Evolutionary conservation across 2,888 invertebrate genomes (phyloP).

Genomic region (Netelia fuscicornis): DNA sequence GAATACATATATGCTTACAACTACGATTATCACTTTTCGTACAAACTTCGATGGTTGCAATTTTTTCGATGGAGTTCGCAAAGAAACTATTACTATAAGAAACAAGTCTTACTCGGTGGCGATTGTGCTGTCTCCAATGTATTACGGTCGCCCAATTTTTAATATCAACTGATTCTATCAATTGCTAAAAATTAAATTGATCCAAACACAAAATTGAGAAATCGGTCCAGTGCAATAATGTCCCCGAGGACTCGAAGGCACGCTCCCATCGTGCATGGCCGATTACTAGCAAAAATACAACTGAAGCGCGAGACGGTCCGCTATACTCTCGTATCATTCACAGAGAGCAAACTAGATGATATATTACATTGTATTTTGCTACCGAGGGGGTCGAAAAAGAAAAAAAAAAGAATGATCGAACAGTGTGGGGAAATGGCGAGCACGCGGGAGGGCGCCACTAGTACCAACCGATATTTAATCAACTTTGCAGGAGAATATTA

Average conservation of each 20-base stretch:
- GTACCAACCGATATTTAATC: conserved; percentile 83
- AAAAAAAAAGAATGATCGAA: conserved; percentile 7
- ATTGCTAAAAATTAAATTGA: neutral
- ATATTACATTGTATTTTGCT: conserved; percentile 37
- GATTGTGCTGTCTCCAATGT: too few relatives aligned
- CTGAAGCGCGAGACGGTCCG: neutral
- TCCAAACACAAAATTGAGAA: neutral
- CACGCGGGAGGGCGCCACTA: conserved; percentile 66
- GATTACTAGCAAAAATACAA: conserved; percentile 21
- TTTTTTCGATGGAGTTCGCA: too few relatives aligned
- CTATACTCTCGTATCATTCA: neutral
- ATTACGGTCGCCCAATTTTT: neutral
- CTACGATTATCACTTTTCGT: too few relatives aligned
- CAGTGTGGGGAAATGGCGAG: conserved; percentile 34
- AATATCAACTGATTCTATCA: neutral
- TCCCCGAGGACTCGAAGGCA: neutral
- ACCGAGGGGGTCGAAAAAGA: conserved; percentile 9
- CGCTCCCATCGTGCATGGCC: neutral
- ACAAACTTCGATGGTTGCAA: too few relatives aligned
- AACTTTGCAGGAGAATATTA: conserved; percentile 83
- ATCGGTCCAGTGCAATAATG: neutral
- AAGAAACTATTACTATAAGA: too few relatives aligned
- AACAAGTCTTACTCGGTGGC: too few relatives aligned
- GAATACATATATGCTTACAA: too few relatives aligned
- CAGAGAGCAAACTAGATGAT: conserved; percentile 9